phyloP scores from a whole-genome alignment of 2,797 vertebrate species.

The Ciconia nigra region DNA sequence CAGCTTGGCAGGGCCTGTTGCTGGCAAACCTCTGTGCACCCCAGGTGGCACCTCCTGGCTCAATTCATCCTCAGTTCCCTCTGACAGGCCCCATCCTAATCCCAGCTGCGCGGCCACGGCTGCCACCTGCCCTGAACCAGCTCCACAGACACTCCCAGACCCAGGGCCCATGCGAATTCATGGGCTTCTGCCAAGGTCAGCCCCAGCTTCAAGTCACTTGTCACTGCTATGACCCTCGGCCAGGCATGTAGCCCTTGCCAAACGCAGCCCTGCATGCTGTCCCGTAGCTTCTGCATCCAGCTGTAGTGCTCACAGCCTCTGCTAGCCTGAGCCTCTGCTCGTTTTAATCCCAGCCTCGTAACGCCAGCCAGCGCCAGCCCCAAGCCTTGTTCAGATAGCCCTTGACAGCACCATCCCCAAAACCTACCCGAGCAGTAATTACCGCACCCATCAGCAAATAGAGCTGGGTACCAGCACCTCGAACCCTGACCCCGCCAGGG shows the following conservation, averaged over 20 bases:
- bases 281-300: neutral
- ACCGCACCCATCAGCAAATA: accelerated
- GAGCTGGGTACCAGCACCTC: neutral
- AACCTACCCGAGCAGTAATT: neutral
- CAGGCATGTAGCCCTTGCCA: too few species aligned
- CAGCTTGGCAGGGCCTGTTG: neutral
- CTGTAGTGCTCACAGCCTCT: neutral
- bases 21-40: too few species aligned
- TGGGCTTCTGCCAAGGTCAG: neutral
- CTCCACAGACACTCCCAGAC: accelerated
- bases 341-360: neutral
- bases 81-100: neutral
- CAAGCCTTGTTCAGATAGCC: neutral
- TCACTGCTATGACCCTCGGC: neutral
- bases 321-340: neutral
- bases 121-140: neutral
- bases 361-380: neutral
- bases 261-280: accelerated
- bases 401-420: neutral
- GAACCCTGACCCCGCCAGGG: neutral
- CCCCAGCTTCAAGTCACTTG: too few species aligned
- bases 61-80: neutral
- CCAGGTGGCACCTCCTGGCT: neutral
- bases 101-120: accelerated
- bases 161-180: accelerated